Evolutionary conservation across 2,888 invertebrate genomes (phyloP), one percentile per base, ranked within the genome.

Genomic region (Drosophila macrospina): DNA sequence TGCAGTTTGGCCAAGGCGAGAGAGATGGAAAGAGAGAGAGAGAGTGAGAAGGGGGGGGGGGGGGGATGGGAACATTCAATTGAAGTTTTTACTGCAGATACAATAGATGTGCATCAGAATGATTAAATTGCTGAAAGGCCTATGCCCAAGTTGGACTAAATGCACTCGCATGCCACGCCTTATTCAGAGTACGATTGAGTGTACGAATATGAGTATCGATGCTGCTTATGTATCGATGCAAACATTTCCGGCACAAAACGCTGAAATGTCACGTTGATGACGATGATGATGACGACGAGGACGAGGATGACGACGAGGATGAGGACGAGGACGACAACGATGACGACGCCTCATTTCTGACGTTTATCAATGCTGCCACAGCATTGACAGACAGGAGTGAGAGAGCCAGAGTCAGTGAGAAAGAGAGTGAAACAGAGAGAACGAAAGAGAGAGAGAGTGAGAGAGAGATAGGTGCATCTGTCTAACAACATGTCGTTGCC

Each of bases 191-290:
- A 36, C 42, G 20, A 26, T 8, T 20, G 10, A 11, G 24, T n/a
- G 20, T 15, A 36, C 42, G 13, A 26, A 15, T 20, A 41, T 48
- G 44, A 41, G 41, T 75, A 63, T 74, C 60, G 48, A 42, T 78
- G 60, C 54, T 78, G 60, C 54, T 36, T 60, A 62, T 73, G 82
- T 81, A 87, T 88, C 87, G 88, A 85, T 87, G 86, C 74, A 74
- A 89, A 84, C 82, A 83, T 81, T 81, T 83, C 88, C 82, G 88
- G 69, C 68, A 69, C 75, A 81, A 81, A 86, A 88, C 87, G 81
- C 85, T 82, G 73, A 88, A 83, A 89, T 89, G 89, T 81, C 82
- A 83, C 82, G 89, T 87, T 74, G 70, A 66, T 61, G 74, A 56
- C 59, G 67, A 30, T 28, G 36, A 44, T 36, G 72, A 55, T 36